These are phyloP conservation scores for Microtus montanus DNA, from an alignment of 2,113 vertebrate species.

Conservation along the genomic window DNA sequence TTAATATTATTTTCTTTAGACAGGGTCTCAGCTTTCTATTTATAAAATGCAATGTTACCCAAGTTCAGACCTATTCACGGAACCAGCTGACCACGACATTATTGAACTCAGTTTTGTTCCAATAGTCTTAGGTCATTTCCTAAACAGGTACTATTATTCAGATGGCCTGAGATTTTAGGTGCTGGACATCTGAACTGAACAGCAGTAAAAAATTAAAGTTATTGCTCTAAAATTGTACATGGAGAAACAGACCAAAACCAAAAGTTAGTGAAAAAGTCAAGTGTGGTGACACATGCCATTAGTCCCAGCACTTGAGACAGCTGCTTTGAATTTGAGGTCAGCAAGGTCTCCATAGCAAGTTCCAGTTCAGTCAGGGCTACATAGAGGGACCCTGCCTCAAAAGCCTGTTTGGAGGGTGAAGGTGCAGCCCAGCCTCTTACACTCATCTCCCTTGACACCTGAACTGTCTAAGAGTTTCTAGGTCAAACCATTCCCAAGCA, in stretches of 20 bases:
- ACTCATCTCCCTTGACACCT: background rate
- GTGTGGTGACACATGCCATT: background rate
- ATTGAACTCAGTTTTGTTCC: background rate
- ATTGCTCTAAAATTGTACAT: background rate
- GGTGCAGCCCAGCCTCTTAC: background rate
- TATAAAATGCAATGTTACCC: background rate
- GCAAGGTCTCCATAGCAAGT: background rate
- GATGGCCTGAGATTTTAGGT: background rate
- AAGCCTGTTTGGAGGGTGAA: background rate
- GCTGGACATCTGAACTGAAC: background rate
- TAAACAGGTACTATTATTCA: background rate
- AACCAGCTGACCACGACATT: background rate
- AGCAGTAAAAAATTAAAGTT: background rate
- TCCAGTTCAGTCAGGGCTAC: background rate
- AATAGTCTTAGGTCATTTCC: background rate
- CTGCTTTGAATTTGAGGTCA: background rate
- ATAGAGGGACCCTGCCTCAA: background rate
- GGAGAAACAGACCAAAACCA: background rate
- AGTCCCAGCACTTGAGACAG: background rate
- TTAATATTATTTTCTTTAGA: background rate
- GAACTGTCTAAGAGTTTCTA: background rate
- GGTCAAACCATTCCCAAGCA: slow-evolving; percentile 4
- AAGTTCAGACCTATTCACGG: background rate
- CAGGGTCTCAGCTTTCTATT: background rate
- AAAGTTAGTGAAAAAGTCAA: background rate